phyloP scores from a whole-genome alignment of 2,113 vertebrate species.

The Psittacus erithacus region DNA sequence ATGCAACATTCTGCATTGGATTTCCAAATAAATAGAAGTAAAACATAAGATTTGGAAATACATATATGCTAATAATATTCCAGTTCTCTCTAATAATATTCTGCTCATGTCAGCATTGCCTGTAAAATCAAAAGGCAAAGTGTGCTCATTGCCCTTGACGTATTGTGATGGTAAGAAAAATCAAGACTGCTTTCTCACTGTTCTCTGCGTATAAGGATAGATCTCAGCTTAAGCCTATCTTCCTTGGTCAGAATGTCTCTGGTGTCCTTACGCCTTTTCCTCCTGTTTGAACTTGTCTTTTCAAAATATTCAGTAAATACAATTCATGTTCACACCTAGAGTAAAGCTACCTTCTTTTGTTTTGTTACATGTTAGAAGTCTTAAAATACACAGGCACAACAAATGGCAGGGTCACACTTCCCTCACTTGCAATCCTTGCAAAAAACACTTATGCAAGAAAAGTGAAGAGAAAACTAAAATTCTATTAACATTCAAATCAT shows the following conservation, averaged over 20 bases:
- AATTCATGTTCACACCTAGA: conserved; percentile 48
- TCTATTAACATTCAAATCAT: conserved; percentile 53
- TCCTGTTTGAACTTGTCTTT: conserved; percentile 48
- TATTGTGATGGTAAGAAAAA: conserved; percentile 59
- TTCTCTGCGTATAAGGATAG: conserved; percentile 5
- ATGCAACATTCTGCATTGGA: neutral
- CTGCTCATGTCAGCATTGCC: conserved; percentile 26
- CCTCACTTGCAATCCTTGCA: conserved; percentile 22
- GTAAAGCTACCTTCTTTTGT: conserved; percentile 56
- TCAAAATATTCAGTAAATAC: conserved; percentile 67
- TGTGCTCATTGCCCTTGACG: conserved; percentile 44
- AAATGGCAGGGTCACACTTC: conserved; percentile 10
- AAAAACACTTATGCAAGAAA: conserved; percentile 11
- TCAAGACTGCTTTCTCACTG: conserved; percentile 48
- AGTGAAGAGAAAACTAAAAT: conserved; percentile 25
- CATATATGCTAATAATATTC: conserved; percentile 39
- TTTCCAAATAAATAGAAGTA: conserved; percentile 8
- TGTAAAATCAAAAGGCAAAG: conserved; percentile 60
- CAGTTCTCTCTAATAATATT: conserved; percentile 16
- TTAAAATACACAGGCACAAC: conserved; percentile 40
- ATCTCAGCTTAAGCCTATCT: conserved; percentile 28
- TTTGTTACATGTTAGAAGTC: conserved; percentile 30
- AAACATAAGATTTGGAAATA: neutral
- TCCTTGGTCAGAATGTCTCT: conserved; percentile 45
- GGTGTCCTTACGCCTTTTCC: neutral